phyloP scores from a whole-genome alignment of 1,140 invertebrate species.

The Caerostris extrusa region DNA sequence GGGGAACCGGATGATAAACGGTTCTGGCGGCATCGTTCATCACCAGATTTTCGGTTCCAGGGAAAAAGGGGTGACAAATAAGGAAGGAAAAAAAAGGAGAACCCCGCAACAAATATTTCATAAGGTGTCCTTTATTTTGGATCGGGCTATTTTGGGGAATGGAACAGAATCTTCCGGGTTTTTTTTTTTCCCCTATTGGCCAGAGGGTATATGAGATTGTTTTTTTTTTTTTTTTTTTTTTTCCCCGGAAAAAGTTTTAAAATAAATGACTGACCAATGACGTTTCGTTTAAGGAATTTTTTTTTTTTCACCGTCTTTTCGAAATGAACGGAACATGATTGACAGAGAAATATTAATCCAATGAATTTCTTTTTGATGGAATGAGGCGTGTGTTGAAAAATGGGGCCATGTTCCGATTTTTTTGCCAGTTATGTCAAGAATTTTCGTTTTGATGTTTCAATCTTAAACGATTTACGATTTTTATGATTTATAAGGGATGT shows the following conservation, averaged over 20 bases:
- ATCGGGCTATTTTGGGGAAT: not conserved
- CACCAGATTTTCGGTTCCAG: conserved; percentile 61
- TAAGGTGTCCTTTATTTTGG: conserved; percentile 35
- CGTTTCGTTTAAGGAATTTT: not conserved
- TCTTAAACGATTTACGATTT: not conserved
- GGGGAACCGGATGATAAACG: conserved; percentile 65
- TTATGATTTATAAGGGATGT: too few species aligned
- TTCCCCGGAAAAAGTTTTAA: conserved; percentile 5
- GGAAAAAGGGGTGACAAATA: conserved; percentile 51
- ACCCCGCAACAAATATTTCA: conserved; percentile 63
- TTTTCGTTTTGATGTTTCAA: not conserved
- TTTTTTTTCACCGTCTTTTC: not conserved
- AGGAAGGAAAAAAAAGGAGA: conserved; percentile 26
- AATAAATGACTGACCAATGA: conserved; percentile 6
- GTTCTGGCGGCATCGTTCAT: conserved; percentile 29
- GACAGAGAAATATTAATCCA: not conserved
- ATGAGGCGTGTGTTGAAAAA: not conserved
- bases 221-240: too few species aligned
- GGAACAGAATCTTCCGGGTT: not conserved
- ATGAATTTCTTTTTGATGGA: not conserved
- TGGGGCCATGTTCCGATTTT: not conserved
- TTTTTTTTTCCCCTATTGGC: not conserved
- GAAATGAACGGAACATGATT: not conserved
- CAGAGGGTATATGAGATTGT: not conserved
- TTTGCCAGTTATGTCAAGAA: not conserved